Evolutionary conservation across 2,888 invertebrate species (phyloP), one percentile per base, ranked within the genome.

Genomic region (Lepidochitona cinerea): DNA sequence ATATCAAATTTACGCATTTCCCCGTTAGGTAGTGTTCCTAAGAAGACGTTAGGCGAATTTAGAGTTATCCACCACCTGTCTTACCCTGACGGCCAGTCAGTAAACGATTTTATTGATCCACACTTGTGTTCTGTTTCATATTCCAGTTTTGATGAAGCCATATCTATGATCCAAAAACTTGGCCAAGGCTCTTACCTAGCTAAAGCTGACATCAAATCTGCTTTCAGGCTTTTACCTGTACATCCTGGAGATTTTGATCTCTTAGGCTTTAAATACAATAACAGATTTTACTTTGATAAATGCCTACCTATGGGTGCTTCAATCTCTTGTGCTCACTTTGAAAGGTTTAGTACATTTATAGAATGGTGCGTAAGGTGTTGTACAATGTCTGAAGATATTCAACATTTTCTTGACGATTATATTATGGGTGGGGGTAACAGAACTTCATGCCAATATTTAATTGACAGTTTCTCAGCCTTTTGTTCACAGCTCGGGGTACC

Each of bases 181-280:
- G 74, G 71, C 36, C n/a, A 32, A 29, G 23, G 68, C 53, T 59
- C 54, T n/a, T 35, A 70, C 0, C 49, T 73, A 18, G 77, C 53
- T 5, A 80, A 78, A 59, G 29, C 68, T 2, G 78, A 78, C 41
- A 75, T 78, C 0, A 70, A 77, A 52, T 73, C 71, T n/a, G 76
- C 78, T 7, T 78, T 77, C 41, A 37, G 78, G 2, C 49, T 78
- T 2, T 36, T 78, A 9, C 73, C 74, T 4, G 59, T 80, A 3
- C n/a, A 36, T 36, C 74, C 74, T 6, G 41, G 33, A 5, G 78
- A 79, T 70, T 76, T 77, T 71, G 72, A 75, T 18, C 64, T 68
- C 18, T n/a, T 80, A 0, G 75, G 80, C 0, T 70, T 74, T 68
- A 37, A 54, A 37, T 71, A 73, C 64, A 37, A 75, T 14, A 53